Conservation (phyloP, 2,113 vertebrate genomes). For the Plectropomus leopardus region DNA sequence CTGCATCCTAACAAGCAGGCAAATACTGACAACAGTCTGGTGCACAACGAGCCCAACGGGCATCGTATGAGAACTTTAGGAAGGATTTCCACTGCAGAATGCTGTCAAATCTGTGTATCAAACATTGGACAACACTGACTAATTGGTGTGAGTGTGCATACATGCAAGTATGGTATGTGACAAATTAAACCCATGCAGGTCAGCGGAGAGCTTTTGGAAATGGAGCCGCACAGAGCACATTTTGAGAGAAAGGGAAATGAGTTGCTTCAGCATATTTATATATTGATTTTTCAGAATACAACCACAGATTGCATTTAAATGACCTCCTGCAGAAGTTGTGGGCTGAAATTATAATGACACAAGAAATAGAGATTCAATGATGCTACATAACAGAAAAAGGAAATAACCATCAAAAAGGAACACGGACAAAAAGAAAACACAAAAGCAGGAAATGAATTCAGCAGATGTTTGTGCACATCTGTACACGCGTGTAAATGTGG, state of each 20-base stretch:
- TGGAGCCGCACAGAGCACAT: not conserved
- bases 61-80: constrained; percentile 45
- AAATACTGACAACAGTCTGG: constrained; percentile 55
- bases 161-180: not conserved
- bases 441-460: constrained; percentile 40
- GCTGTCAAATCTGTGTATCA: constrained; percentile 30
- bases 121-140: constrained; percentile 38
- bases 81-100: constrained; percentile 29
- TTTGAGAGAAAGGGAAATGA: constrained; percentile 19
- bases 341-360: constrained; percentile 6
- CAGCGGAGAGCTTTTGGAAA: constrained; percentile 12
- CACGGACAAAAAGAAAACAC: constrained; percentile 21
- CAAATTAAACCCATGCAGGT: constrained; percentile 22
- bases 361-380: constrained; percentile 17
- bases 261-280: constrained; percentile 17
- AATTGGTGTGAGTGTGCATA: constrained; percentile 10
- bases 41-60: constrained; percentile 42
- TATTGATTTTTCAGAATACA: constrained; percentile 37
- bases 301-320: constrained; percentile 34
- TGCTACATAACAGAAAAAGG: constrained; percentile 6
- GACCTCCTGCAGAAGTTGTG: constrained; percentile 8
- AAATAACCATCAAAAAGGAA: constrained; percentile 24
- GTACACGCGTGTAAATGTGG: constrained; percentile 19
- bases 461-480: constrained; percentile 31
- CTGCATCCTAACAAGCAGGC: constrained; percentile 60